Evolutionary conservation across 2,888 invertebrate species (phyloP).

Genomic region (Cacoxenus indagator): DNA sequence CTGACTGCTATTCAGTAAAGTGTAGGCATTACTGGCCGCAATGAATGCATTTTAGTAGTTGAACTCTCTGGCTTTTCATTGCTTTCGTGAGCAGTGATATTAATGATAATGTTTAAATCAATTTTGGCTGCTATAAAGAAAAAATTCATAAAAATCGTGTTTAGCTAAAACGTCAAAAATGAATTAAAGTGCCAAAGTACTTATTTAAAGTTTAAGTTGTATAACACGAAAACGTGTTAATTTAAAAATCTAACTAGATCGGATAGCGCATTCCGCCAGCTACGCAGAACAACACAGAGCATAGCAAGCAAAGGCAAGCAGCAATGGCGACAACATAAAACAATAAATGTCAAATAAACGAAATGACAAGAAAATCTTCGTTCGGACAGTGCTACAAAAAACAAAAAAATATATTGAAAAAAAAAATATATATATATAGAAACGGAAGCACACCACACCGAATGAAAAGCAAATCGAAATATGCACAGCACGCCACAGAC

Average conservation of each 20-base stretch:
- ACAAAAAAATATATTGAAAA: too few species aligned
- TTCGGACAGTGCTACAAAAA: neutral
- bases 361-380: slow-evolving; percentile 23
- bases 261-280: neutral
- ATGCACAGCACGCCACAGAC: neutral
- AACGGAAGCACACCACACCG: neutral
- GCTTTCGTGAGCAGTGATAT: slow-evolving; percentile 10
- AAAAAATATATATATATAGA: neutral
- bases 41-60: slow-evolving; percentile 15
- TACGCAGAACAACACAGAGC: neutral
- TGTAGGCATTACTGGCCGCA: neutral
- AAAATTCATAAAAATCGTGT: neutral
- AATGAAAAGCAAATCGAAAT: neutral
- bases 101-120: slow-evolving; percentile 36
- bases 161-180: too few species aligned
- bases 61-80: slow-evolving; percentile 11
- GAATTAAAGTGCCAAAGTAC: too few species aligned
- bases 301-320: neutral
- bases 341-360: slow-evolving; percentile 26
- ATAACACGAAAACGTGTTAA: too few species aligned
- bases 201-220: too few species aligned
- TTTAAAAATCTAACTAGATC: too few species aligned
- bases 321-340: slow-evolving; percentile 15
- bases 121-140: slow-evolving; percentile 17
- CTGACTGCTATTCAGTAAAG: neutral